phyloP scores from a whole-genome alignment of 2,113 vertebrate species.

The Hemiscyllium ocellatum region DNA sequence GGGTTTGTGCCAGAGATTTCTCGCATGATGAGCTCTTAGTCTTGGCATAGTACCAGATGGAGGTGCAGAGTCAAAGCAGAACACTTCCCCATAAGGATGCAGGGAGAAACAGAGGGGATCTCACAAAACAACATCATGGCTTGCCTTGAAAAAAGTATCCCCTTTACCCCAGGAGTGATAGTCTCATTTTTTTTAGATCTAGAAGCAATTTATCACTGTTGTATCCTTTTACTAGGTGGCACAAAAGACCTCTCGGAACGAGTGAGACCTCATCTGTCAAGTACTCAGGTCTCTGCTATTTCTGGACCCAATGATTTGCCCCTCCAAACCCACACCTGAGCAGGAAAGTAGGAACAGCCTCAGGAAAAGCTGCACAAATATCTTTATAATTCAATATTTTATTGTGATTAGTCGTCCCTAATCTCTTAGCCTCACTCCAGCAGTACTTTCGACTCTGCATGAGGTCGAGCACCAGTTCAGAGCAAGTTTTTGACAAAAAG shows the following conservation, averaged over 20 bases:
- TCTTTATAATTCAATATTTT: neutral
- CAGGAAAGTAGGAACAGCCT: neutral
- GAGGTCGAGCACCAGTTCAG: neutral
- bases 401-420: neutral
- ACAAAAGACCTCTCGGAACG: neutral
- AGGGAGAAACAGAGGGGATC: neutral
- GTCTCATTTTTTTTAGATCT: neutral
- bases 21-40: constrained; percentile 8
- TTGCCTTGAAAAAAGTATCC: neutral
- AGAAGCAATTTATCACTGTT: neutral
- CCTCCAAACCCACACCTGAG: neutral
- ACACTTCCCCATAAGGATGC: neutral
- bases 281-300: neutral
- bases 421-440: neutral
- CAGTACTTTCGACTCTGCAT: neutral
- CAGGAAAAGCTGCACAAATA: neutral
- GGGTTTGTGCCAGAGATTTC: constrained; percentile 5
- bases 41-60: constrained; percentile 18
- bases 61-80: neutral
- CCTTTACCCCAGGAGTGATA: neutral
- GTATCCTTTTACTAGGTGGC: neutral
- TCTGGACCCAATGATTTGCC: neutral
- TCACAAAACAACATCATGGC: neutral
- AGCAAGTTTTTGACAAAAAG: neutral
- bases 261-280: neutral